Evolutionary conservation across 2,888 invertebrate genomes (phyloP), one percentile per base, ranked within the genome.

Genomic region (Ormyrus rosae): DNA sequence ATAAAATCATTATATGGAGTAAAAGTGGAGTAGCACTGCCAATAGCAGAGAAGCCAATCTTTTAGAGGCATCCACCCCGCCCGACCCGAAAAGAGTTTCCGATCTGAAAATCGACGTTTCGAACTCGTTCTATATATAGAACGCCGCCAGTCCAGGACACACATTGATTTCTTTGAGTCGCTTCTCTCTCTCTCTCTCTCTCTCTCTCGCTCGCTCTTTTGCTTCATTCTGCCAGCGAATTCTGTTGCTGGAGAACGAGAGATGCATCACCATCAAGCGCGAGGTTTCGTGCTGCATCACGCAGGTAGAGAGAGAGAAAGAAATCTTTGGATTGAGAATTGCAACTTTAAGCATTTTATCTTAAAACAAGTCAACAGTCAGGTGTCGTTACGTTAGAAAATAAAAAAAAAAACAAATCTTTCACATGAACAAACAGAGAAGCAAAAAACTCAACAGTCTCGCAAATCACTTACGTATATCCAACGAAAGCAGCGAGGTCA

Each of bases 11-110:
- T 71, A 63, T 58, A 77, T 34, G 51, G 51, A 76, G 68, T 46
- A 77, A 63, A 80, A 76, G 75, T 76, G 75, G 80, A 75, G 58
- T 80, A 76, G 55, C 71, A 11, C 71, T 80, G 75, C 61, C 80
- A 80, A 80, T 80, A 75, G 67, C 75, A 80, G 80, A 71, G 60
- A 71, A 80, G 75, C 70, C 75, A 80, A 80, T 80, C 80, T 80
- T 80, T 80, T 75, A 80, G 60, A 75, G 70, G 45, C 74, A 51
- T 58, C 53, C 34, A 19, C 19, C 19, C 19, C 19, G 1, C 19
- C 19, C 19, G 19, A 19, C 6, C 45, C 75, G 67, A 71, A 70
- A 75, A 75, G 71, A 71, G 65, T 75, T 70, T 80, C 60, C 60
- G 80, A 80, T 80, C 75, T 80, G 34, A 71, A 80, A 80, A 76